phyloP scores from a whole-genome alignment of 2,797 vertebrate species.

The Rhyacichthys aspro region DNA sequence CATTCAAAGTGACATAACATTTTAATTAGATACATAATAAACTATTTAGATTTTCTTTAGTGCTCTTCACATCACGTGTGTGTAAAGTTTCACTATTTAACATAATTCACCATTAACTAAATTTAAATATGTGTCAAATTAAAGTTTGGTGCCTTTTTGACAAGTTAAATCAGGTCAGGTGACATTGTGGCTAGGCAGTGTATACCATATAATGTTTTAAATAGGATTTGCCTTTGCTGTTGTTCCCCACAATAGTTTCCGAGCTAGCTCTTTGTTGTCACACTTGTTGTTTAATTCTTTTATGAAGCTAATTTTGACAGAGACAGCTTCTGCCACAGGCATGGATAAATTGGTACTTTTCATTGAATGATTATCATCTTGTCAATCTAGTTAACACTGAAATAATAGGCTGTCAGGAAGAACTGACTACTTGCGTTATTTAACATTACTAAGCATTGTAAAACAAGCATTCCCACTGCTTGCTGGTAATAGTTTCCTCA shows the following conservation, averaged over 20 bases:
- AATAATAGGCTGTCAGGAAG: conserved; percentile 67
- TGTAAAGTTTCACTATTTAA: no score
- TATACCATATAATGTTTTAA: conserved; percentile 25
- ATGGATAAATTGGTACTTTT: conserved; percentile 66
- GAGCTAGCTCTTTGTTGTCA: conserved; percentile 51
- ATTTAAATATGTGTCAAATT: no score
- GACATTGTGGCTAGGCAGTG: neutral
- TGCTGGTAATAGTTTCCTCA: conserved; percentile 34
- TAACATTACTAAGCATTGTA: conserved; percentile 57
- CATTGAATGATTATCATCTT: conserved; percentile 69
- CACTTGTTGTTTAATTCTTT: conserved; percentile 42
- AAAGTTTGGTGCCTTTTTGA: neutral
- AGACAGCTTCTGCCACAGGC: conserved; percentile 62
- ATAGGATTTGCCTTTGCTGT: conserved; percentile 29
- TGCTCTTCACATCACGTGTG: neutral
- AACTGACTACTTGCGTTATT: conserved; percentile 50
- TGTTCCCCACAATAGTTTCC: conserved; percentile 24
- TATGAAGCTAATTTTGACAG: conserved; percentile 49
- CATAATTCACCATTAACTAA: no score
- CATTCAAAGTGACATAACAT: no score
- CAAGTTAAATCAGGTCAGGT: neutral
- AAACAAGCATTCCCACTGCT: conserved; percentile 30
- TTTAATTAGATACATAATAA: no score
- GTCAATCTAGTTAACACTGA: conserved; percentile 69
- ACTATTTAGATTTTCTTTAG: neutral